Evolutionary conservation across 2,888 invertebrate genomes (phyloP).

Genomic region (Drosophila nigricruria): DNA sequence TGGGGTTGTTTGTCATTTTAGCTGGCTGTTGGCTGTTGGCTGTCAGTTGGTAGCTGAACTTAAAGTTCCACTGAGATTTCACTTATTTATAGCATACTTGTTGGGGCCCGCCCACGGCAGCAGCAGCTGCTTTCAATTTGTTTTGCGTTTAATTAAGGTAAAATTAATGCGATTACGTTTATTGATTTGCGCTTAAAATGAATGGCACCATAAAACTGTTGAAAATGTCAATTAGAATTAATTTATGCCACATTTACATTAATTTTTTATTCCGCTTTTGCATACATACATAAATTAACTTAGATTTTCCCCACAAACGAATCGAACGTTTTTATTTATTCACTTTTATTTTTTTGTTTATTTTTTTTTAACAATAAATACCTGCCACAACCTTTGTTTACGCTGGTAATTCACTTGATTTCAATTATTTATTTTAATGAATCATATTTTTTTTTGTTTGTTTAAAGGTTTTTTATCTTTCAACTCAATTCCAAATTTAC

Average conservation of each 20-base stretch:
- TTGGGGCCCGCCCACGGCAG: conserved; percentile 7
- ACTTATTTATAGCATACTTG: conserved; percentile 52
- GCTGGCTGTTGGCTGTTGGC: conserved; percentile 5
- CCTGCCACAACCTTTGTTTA: conserved; percentile 13
- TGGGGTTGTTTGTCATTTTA: conserved; percentile 48
- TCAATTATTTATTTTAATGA: conserved; percentile 30
- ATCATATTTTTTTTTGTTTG: conserved; percentile 17
- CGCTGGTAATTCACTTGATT: conserved; percentile 46
- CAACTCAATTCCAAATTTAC: conserved; percentile 5
- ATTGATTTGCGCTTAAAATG: conserved; percentile 60
- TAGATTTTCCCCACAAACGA: conserved; percentile 30
- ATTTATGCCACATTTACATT: conserved; percentile 43
- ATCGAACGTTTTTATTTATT: conserved; percentile 17
- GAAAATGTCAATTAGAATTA: conserved; percentile 69
- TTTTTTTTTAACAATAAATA: conserved; percentile 19
- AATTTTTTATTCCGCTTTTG: conserved; percentile 9
- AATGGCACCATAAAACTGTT: conserved; percentile 48
- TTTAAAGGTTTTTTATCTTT: too few relatives aligned
- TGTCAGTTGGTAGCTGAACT: conserved; percentile 23
- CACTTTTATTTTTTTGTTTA: not conserved
- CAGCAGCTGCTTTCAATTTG: conserved; percentile 55
- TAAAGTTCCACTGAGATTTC: conserved; percentile 50
- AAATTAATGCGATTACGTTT: conserved; percentile 65
- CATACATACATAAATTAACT: conserved; percentile 40
- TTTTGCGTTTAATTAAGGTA: conserved; percentile 58